Conservation (phyloP, 2,797 vertebrate genomes). For the Odontamblyopus rebecca region DNA sequence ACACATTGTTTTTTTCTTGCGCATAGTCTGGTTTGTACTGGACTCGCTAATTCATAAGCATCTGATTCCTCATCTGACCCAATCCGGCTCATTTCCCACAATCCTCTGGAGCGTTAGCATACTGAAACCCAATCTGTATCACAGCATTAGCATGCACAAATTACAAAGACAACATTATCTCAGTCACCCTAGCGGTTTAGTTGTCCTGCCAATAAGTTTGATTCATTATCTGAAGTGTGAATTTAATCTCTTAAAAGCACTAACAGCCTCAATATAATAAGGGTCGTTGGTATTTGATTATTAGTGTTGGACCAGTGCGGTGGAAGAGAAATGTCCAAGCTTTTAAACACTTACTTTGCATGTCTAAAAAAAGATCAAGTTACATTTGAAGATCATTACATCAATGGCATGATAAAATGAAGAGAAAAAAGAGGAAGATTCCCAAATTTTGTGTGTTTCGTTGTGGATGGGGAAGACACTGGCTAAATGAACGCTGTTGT, state of each 20-base stretch:
- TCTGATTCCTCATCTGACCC: conserved; percentile 44
- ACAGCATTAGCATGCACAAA: conserved; percentile 25
- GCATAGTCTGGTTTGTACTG: conserved; percentile 31
- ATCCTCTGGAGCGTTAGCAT: conserved; percentile 28
- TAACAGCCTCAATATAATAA: background rate
- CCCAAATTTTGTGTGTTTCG: no score
- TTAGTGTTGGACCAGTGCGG: background rate
- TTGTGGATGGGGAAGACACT: no score
- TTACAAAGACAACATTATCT: background rate
- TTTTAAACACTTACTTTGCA: background rate
- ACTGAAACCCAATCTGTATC: conserved; percentile 44
- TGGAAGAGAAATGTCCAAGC: background rate
- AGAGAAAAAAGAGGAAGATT: background rate
- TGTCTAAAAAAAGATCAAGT: background rate
- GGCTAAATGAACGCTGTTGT: no score
- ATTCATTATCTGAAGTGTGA: conserved; percentile 1
- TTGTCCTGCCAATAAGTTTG: conserved; percentile 15
- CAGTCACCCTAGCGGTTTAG: conserved; percentile 6
- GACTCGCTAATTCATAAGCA: conserved; percentile 39
- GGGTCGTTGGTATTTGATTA: background rate
- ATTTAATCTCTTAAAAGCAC: conserved; percentile 3
- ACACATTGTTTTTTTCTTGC: conserved; percentile 13
- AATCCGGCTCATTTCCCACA: conserved; percentile 36
- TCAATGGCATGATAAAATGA: background rate
- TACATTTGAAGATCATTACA: background rate